A percentile compares a stretch with the other conserved stretches of the same genome.
phyloP scores from a whole-genome alignment of 2,888 invertebrate genomes.

The Phoronis australis region DNA sequence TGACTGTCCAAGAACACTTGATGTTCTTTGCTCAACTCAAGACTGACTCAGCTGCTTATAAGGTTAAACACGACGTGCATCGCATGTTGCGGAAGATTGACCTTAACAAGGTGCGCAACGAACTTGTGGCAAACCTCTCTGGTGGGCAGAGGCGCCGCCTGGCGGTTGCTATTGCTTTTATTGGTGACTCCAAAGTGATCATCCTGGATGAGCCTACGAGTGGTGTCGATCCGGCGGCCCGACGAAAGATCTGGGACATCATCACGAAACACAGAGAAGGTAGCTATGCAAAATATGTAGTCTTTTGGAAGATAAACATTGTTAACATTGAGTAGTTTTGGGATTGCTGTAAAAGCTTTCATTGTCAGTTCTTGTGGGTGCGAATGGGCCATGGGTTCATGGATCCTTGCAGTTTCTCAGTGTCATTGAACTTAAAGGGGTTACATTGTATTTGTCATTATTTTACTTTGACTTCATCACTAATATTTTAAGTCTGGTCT shows the following conservation, averaged over 20 bases:
- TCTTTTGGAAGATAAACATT: background rate
- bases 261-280: constrained; percentile 42
- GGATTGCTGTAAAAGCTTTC: too few species aligned
- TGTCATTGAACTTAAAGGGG: too few species aligned
- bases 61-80: constrained; percentile 19
- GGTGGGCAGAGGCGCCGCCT: constrained; percentile 51
- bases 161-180: constrained; percentile 54
- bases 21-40: constrained; percentile 51
- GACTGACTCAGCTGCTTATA: constrained; percentile 17
- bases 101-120: background rate
- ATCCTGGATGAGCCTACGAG: constrained; percentile 53
- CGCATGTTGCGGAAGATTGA: background rate
- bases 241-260: constrained; percentile 53
- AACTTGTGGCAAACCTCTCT: background rate
- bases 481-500: too few species aligned
- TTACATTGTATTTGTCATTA: too few species aligned
- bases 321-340: too few species aligned
- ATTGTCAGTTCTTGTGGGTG: too few species aligned
- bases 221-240: constrained; percentile 53
- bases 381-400: too few species aligned
- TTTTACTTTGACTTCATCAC: too few species aligned
- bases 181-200: constrained; percentile 50
- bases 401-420: too few species aligned
- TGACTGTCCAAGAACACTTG: constrained; percentile 54
- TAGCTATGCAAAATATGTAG: constrained; percentile 12